Base-by-base conservation (phyloP, 1,140 invertebrate genomes). In the Venturia canescens region DNA sequence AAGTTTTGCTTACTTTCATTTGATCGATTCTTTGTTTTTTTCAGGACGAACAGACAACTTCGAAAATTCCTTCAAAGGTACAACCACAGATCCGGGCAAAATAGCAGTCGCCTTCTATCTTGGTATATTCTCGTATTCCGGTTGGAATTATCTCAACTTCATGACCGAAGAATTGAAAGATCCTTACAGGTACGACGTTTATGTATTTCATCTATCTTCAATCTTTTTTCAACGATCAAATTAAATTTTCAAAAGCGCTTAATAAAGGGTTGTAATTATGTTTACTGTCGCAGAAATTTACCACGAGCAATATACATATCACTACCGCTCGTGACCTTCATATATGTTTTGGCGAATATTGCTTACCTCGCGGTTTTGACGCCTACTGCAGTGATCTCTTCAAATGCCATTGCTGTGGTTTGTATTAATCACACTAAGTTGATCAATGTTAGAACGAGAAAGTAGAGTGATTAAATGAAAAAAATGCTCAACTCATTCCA, bases 71-170 rank as follows among this genome's bases (percentile, higher is more conserved):
- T 99, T 98, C 92, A 94, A 94, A 77, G 94, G 95, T 48, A 97
- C 97, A 0, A 94, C 94, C 67, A 95, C 93, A 0, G 95, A 97
- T 88, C 94, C 97, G 5, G 96, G 97, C 60, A 95, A 96, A 89
- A 95, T 98, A 86, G 97, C 98, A 0, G 93, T 98, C 38, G 97
- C 97, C 3, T 97, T 99, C 89, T 99, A 99, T 91, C 97, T 97
- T 0, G 98, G 98, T 83, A 96, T 99, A 85, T 99, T 99, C 91
- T 98, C 98, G 0, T 99, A 99, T 91, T 98, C 98, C 76, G 98
- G 98, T 83, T 99, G 97, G 97, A 98, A 97, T 92, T 99, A 98
- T 89, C 92, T 99, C 63, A 99, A 99, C 92, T 99, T 98, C 89
- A 98, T 99, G 91, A 98, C 98, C 15, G 98, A 99, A 92, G 98